phyloP scores from a whole-genome alignment of 1,140 invertebrate species.

The Brachionus sp. region DNA sequence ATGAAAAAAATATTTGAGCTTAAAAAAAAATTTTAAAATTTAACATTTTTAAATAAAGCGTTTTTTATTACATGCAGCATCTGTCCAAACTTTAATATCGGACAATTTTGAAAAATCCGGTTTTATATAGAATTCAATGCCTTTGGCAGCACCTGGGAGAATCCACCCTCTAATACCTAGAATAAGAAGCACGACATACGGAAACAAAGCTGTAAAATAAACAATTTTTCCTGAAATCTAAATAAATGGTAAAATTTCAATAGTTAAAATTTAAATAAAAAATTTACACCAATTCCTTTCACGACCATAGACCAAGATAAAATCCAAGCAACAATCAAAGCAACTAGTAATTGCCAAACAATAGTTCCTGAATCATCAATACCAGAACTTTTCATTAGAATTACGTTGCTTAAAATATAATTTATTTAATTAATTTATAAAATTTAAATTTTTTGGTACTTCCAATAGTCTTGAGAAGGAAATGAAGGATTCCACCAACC shows the following conservation, averaged over 20 bases:
- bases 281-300: slow-evolving; percentile 69
- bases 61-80: slow-evolving; percentile 67
- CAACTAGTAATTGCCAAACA: slow-evolving; percentile 43
- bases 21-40: background rate
- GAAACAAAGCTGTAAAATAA: slow-evolving; percentile 90
- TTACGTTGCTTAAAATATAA: background rate
- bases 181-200: slow-evolving; percentile 82
- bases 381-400: slow-evolving; percentile 23
- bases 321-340: slow-evolving; percentile 45
- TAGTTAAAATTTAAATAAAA: slow-evolving; percentile 59
- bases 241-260: slow-evolving; percentile 55
- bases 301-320: slow-evolving; percentile 43
- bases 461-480: slow-evolving; percentile 38
- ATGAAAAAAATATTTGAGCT: slow-evolving; percentile 75
- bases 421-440: background rate
- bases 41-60: background rate
- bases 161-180: slow-evolving; percentile 84
- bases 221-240: slow-evolving; percentile 75
- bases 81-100: slow-evolving; percentile 69
- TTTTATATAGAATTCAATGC: slow-evolving; percentile 51
- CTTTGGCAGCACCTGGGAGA: slow-evolving; percentile 61
- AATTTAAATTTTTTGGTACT: background rate
- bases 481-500: slow-evolving; percentile 26
- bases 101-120: slow-evolving; percentile 47
- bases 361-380: slow-evolving; percentile 46